Base-by-base conservation (phyloP, 2,113 vertebrate species). In the Xenopus tropicalis region DNA sequence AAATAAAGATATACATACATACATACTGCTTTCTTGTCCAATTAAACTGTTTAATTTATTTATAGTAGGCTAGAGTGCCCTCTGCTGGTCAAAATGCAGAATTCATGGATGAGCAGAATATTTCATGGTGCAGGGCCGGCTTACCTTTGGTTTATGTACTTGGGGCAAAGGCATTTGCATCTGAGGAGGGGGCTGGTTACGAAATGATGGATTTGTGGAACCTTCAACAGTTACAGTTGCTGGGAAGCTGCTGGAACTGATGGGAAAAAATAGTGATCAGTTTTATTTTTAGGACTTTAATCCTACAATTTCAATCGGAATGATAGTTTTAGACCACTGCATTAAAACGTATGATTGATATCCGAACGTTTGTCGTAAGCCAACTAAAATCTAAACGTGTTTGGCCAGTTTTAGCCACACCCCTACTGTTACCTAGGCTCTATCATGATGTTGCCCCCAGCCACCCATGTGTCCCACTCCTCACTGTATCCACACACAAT, bases 121-220 rank as follows among this genome's bases (percentile, higher is more conserved):
- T 64, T 64, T 13, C 16, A 9, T 20, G 7, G n/a, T n/a, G 43
- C 3, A 37, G 46, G 42, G 20, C 14, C 7, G 11, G n/a, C 64
- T 37, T 61, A 74, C 72, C 72, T 74, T 42, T 24, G 64, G 56
- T 16, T 63, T 59, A 24, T 64, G 61, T 14, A 51, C 7, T 11
- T 51, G 42, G n/a, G 56, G 23, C 9, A 12, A 22, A 44, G 71
- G 51, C 42, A n/a, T n/a, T n/a, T 67, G 57, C 25, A 59, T 19
- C 19, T 58, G 52, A 3, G 11, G 10, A 14, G 12, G 0, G 5
- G 12, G 11, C 11, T 57, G 71, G 10, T 51, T 23, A 25, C 19
- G 3, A 11, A 61, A 74, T 0, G 54, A 11, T 57, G 37, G 72
- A 24, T 74, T 74, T 58, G 72, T 74, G 5, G 72, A 42, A 22